Conservation (phyloP, 2,888 invertebrate genomes). For the Clepsis dumicolana region DNA sequence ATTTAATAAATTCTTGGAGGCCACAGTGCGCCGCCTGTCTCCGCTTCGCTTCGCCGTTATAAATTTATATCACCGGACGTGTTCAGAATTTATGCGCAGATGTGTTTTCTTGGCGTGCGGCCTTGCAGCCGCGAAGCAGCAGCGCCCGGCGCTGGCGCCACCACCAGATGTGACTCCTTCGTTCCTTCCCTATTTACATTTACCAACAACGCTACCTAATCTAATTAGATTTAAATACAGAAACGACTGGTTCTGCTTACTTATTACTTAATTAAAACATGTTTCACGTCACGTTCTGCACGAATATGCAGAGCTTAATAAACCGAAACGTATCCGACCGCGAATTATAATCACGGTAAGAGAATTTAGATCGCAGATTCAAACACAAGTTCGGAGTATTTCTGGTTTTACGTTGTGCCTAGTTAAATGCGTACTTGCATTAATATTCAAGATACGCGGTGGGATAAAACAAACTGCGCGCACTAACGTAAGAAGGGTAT, state of each 20-base stretch:
- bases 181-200: conserved; percentile 36
- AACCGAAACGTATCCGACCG: conserved; percentile 37
- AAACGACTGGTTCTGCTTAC: conserved; percentile 38
- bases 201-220: conserved; percentile 30
- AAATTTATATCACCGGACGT: conserved; percentile 82
- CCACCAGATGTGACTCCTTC: conserved; percentile 58
- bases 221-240: conserved; percentile 37
- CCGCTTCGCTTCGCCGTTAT: conserved; percentile 74
- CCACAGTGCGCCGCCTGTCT: conserved; percentile 73
- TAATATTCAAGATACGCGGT: conserved; percentile 42
- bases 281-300: conserved; percentile 38
- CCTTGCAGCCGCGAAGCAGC: conserved; percentile 61
- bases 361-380: conserved; percentile 26
- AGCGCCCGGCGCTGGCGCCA: conserved; percentile 50
- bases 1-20: conserved; percentile 79
- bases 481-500: conserved; percentile 43
- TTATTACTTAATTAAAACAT: conserved; percentile 42
- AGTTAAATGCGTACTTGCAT: conserved; percentile 39
- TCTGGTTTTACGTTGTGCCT: conserved; percentile 29
- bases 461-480: conserved; percentile 43
- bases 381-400: conserved; percentile 12
- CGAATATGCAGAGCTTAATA: conserved; percentile 37
- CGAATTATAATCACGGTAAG: conserved; percentile 33
- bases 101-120: conserved; percentile 73
- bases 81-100: conserved; percentile 77